Base-by-base conservation (phyloP, 2,113 vertebrate genomes). In the Calonectris borealis region DNA sequence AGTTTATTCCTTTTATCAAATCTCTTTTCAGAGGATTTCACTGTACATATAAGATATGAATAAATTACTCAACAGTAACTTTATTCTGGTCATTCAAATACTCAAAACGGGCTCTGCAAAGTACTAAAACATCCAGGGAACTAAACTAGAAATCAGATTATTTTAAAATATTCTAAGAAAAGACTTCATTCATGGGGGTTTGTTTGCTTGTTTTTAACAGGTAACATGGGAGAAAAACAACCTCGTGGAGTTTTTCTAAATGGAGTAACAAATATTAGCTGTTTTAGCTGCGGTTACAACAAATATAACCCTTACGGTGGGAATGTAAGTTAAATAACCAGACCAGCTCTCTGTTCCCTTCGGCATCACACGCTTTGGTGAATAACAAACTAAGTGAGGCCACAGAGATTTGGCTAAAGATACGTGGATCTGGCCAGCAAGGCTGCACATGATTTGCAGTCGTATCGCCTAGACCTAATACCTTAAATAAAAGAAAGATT, bases 11-110 rank as follows among this genome's bases (percentile, higher is more conserved):
- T 95, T 71, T 91, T 66, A 94, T 60, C 91, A 94, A 92, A 86
- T 34, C 71, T 80, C 69, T 91, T 58, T 40, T 21, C 68, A 25
- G 55, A 83, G 40, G 70, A 40, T 87, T 78, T 72, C 27, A n/a
- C 84, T 93, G 73, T 79, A 91, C 81, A 82, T 29, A 69, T 14
- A 68, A 83, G 76, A 90, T 54, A 49, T 14, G 36, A 97, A 97
- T 94, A 94, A 96, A 95, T 96, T 95, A 96, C 94, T 93, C 91
- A 73, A 90, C 86, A 86, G 96, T 49, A 88, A 93, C 90, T 96
- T 96, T 92, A 95, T 96, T 96, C 90, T 38, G 86, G 36, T 95
- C 92, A 68, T 88, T 90, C 83, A 57, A 88, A 94, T 36, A 78
- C 91, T 86, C 80, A 40, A 88, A 94, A 62, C 0, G 65, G 90